These are phyloP conservation scores for Sebastes kiyomatsui DNA, from an alignment of 2,797 vertebrate species.

Conservation along the genomic window DNA sequence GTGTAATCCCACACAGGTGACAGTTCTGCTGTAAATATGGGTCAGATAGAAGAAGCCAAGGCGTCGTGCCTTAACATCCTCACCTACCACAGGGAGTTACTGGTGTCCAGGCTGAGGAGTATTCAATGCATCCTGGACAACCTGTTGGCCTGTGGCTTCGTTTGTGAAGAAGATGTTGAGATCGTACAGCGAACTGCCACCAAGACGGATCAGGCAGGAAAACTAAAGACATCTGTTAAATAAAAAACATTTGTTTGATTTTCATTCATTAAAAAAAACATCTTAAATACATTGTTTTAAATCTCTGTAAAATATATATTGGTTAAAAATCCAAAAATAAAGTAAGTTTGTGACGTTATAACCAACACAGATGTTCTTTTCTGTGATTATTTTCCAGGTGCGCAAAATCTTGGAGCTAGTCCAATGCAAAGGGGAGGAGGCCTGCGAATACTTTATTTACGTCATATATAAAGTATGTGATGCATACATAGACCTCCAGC, in stretches of 20 bases:
- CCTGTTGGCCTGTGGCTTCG: slow-evolving; percentile 83
- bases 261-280: background rate
- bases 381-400: slow-evolving; percentile 77
- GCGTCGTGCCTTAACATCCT: slow-evolving; percentile 70
- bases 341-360: background rate
- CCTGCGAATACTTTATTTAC: slow-evolving; percentile 87
- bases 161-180: slow-evolving; percentile 91
- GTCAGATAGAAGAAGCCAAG: slow-evolving; percentile 3
- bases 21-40: slow-evolving; percentile 18
- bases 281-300: background rate
- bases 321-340: background rate
- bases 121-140: slow-evolving; percentile 92
- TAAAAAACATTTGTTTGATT: background rate
- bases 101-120: slow-evolving; percentile 87
- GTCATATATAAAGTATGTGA: slow-evolving; percentile 88
- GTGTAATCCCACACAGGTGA: slow-evolving; percentile 27
- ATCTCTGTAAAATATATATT: background rate
- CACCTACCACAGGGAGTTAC: slow-evolving; percentile 85
- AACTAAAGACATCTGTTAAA: background rate
- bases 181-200: slow-evolving; percentile 86
- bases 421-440: slow-evolving; percentile 94
- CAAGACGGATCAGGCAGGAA: slow-evolving; percentile 87
- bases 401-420: slow-evolving; percentile 93
- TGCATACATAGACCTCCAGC: slow-evolving; percentile 90
- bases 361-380: background rate